Evolutionary conservation across 2,113 vertebrate species (phyloP).

Genomic region (Peromyscus leucopus): DNA sequence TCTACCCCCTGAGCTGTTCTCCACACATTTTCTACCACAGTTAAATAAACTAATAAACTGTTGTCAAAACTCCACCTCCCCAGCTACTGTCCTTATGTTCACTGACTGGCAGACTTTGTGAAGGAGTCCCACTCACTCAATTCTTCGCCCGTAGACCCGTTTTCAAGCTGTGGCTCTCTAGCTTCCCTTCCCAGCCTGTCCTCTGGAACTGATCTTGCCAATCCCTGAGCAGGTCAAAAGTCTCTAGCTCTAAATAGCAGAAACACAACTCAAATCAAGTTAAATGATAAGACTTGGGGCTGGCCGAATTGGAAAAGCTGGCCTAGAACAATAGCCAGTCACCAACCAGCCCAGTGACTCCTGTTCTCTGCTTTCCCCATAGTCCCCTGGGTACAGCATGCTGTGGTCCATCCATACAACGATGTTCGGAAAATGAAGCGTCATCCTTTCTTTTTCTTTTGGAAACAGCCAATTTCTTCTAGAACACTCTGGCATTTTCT

Average conservation of each 20-base stretch:
- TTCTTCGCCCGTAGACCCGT: not conserved
- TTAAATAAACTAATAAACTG: not conserved
- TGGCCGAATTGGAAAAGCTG: not conserved
- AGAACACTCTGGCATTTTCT: not conserved
- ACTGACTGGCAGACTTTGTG: not conserved
- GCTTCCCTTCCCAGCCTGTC: not conserved
- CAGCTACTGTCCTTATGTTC: not conserved
- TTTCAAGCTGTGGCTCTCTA: not conserved
- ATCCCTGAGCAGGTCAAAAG: not conserved
- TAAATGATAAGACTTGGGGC: not conserved
- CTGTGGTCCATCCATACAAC: not conserved
- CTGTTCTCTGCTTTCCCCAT: rapidly evolving
- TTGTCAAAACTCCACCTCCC: not conserved
- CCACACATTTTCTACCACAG: not conserved
- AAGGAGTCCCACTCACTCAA: not conserved
- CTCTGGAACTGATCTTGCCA: not conserved
- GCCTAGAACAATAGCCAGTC: not conserved
- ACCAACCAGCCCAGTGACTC: rapidly evolving
- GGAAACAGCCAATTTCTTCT: not conserved
- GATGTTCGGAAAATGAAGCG: not conserved
- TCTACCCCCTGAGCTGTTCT: not conserved
- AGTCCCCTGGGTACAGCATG: not conserved
- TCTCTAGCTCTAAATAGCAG: not conserved
- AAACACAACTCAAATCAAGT: not conserved
- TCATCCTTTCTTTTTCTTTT: not conserved